These are phyloP conservation scores for Cecidostiba fungosa DNA, from an alignment of 2,888 invertebrate species.

Conservation along the genomic window DNA sequence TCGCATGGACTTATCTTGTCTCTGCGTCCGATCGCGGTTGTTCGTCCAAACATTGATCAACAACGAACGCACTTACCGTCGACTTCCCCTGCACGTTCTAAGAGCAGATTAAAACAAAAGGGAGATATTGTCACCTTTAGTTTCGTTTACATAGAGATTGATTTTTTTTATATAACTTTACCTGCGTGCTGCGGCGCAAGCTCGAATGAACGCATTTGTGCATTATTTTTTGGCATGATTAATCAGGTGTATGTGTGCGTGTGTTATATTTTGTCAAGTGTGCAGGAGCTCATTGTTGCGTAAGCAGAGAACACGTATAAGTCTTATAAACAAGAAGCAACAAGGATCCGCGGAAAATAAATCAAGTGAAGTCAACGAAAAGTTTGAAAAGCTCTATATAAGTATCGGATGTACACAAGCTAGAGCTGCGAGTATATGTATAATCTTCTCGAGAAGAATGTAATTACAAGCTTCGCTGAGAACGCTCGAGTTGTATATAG, in stretches of 20 bases:
- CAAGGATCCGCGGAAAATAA: background rate
- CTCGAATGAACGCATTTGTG: constrained; percentile 10
- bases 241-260: background rate
- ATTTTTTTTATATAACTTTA: constrained; percentile 12
- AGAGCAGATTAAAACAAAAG: constrained; percentile 48
- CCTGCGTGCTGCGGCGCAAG: constrained; percentile 42
- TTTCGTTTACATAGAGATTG: constrained; percentile 20
- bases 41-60: constrained; percentile 47
- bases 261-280: background rate
- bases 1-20: constrained; percentile 46
- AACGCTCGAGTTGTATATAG: background rate
- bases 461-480: constrained; percentile 62
- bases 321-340: background rate
- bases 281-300: constrained; percentile 22
- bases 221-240: background rate
- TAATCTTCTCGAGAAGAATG: background rate
- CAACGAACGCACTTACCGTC: constrained; percentile 60
- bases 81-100: constrained; percentile 47
- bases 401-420: background rate
- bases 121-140: constrained; percentile 39
- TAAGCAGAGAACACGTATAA: constrained; percentile 30
- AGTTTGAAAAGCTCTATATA: background rate
- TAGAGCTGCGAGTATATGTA: background rate
- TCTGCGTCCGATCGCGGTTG: constrained; percentile 15
- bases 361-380: background rate